Conservation (phyloP, 2,888 invertebrate genomes). For the Sinohyriopsis cumingii region DNA sequence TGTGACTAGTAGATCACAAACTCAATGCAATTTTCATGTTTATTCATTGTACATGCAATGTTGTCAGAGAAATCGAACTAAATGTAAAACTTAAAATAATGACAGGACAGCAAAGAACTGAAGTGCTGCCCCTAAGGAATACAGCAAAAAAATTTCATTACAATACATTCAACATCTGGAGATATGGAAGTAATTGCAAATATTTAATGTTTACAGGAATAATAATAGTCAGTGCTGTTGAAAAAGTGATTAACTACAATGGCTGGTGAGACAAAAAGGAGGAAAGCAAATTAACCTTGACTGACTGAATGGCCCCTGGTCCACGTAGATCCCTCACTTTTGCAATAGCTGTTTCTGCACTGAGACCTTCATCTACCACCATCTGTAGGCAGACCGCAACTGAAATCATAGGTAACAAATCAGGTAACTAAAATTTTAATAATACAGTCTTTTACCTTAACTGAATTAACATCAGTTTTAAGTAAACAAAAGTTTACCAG, state of each 20-base stretch:
- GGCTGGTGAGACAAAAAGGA: neutral
- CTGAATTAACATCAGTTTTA: neutral
- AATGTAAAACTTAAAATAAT: neutral
- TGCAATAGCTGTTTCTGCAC: conserved; percentile 49
- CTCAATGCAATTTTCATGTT: no score
- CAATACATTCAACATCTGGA: no score
- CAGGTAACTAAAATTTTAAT: neutral
- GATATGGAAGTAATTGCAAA: no score
- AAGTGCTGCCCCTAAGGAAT: neutral
- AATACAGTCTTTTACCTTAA: neutral
- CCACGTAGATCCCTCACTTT: conserved; percentile 53
- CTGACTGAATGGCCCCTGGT: conserved; percentile 59
- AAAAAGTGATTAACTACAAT: neutral
- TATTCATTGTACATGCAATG: no score
- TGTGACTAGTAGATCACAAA: no score
- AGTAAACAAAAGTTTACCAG: no score
- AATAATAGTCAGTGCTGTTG: no score
- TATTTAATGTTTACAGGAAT: no score
- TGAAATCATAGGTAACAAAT: conserved; percentile 14
- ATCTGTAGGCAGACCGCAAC: conserved; percentile 58
- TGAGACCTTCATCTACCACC: conserved; percentile 47
- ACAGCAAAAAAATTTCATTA: no score
- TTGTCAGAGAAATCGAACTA: no score
- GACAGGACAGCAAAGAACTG: neutral
- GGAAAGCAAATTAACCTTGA: conserved; percentile 47